Percentiles rank a stretch among this genome's conserved stretches.
These are phyloP conservation scores for Pararge aegeria DNA, from an alignment of 1,140 invertebrate species.

Conservation along the genomic window DNA sequence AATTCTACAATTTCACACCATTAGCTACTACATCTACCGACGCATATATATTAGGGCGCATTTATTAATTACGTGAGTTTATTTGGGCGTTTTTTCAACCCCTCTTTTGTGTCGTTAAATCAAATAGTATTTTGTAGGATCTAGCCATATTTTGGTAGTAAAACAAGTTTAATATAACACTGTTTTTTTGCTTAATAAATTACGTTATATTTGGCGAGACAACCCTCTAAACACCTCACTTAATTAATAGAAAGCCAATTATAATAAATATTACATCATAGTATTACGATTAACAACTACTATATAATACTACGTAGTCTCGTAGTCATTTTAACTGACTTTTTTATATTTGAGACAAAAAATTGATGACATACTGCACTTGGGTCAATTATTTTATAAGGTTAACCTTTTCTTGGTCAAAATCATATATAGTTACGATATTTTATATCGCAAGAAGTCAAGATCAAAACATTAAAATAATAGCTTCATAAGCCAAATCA, in stretches of 20 bases:
- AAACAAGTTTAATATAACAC: too few species aligned
- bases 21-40: constrained; percentile 19
- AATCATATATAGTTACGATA: background rate
- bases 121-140: too few species aligned
- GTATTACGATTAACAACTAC: constrained; percentile 11
- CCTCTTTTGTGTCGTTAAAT: too few species aligned
- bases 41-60: constrained; percentile 12
- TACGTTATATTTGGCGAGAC: too few species aligned
- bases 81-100: too few species aligned
- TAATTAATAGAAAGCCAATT: too few species aligned
- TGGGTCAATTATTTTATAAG: background rate
- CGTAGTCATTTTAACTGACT: background rate
- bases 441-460: constrained; percentile 1
- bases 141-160: too few species aligned
- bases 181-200: too few species aligned
- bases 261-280: constrained; percentile 14
- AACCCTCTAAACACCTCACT: too few species aligned
- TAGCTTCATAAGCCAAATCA: too few species aligned
- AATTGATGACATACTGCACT: background rate
- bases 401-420: background rate
- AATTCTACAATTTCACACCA: constrained; percentile 7
- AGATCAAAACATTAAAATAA: constrained; percentile 2
- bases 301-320: background rate
- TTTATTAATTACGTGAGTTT: too few species aligned
- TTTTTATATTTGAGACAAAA: background rate